These are phyloP conservation scores for Danio choprae DNA, from an alignment of 2,797 vertebrate species.

Conservation along the genomic window DNA sequence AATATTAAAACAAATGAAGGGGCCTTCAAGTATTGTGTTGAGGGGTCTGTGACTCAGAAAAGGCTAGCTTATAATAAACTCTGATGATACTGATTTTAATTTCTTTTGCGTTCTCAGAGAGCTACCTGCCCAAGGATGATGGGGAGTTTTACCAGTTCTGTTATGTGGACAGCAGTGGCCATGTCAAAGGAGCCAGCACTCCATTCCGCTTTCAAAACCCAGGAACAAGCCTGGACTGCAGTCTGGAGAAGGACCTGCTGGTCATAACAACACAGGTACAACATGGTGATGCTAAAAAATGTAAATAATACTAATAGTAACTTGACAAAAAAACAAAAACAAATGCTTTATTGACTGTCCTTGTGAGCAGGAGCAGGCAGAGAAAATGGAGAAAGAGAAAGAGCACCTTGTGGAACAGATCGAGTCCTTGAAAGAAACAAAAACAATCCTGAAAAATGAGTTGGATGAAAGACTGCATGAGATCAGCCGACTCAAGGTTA, in stretches of 20 bases:
- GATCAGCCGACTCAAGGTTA: constrained; percentile 67
- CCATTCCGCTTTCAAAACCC: constrained; percentile 85
- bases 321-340: neutral
- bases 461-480: constrained; percentile 64
- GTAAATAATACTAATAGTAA: neutral
- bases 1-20: too few species aligned
- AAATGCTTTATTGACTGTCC: constrained; percentile 22
- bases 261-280: constrained; percentile 89
- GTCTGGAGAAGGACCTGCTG: constrained; percentile 81
- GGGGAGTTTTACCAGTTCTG: constrained; percentile 94
- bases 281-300: neutral
- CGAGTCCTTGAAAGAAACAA: constrained; percentile 59
- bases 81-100: neutral
- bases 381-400: constrained; percentile 77
- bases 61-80: too few species aligned
- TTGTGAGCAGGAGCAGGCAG: constrained; percentile 80
- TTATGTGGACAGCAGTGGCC: constrained; percentile 83
- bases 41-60: too few species aligned
- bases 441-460: constrained; percentile 59
- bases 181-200: constrained; percentile 87
- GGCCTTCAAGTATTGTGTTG: too few species aligned
- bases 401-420: constrained; percentile 66
- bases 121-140: constrained; percentile 90
- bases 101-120: constrained; percentile 74
- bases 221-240: constrained; percentile 69